A percentile compares a stretch with the other conserved stretches of the same genome.
phyloP scores from a whole-genome alignment of 2,113 vertebrate species.

The Sisor rabdophorus region DNA sequence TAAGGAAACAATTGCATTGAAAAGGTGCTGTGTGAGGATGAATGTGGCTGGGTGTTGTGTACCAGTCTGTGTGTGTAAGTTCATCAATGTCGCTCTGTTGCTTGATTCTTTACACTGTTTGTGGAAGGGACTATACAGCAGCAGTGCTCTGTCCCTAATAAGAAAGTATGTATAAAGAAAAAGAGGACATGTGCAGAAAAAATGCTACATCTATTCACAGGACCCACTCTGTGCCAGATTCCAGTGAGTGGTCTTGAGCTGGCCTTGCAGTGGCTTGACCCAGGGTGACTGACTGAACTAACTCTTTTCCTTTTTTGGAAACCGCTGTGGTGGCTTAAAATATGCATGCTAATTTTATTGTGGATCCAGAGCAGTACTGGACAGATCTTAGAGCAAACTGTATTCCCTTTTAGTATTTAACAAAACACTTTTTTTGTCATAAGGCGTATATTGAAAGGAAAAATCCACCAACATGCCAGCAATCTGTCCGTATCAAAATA shows the following conservation, averaged over 20 bases:
- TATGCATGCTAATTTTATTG: slow-evolving; percentile 30
- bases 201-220: slow-evolving; percentile 45
- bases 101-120: slow-evolving; percentile 52
- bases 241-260: slow-evolving; percentile 62
- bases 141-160: slow-evolving; percentile 38
- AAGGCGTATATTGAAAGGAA: neutral
- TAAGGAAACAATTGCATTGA: neutral
- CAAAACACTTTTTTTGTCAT: neutral
- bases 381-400: neutral
- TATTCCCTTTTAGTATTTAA: neutral
- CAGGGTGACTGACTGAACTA: slow-evolving; percentile 55
- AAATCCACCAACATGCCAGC: slow-evolving; percentile 10
- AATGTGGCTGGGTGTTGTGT: slow-evolving; percentile 1
- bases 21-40: neutral
- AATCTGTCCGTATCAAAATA: neutral
- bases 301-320: slow-evolving; percentile 49
- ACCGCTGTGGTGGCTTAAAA: slow-evolving; percentile 44
- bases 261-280: slow-evolving; percentile 51
- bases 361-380: neutral
- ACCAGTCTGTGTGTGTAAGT: slow-evolving; percentile 28
- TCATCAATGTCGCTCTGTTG: slow-evolving; percentile 23
- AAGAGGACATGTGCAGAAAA: slow-evolving; percentile 7
- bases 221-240: slow-evolving; percentile 49
- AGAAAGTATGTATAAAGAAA: slow-evolving; percentile 40
- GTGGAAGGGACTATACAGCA: slow-evolving; percentile 39